A percentile compares a stretch with the other conserved stretches of the same genome.
phyloP scores from a whole-genome alignment of 2,113 vertebrate species.

The Corvus hawaiiensis region DNA sequence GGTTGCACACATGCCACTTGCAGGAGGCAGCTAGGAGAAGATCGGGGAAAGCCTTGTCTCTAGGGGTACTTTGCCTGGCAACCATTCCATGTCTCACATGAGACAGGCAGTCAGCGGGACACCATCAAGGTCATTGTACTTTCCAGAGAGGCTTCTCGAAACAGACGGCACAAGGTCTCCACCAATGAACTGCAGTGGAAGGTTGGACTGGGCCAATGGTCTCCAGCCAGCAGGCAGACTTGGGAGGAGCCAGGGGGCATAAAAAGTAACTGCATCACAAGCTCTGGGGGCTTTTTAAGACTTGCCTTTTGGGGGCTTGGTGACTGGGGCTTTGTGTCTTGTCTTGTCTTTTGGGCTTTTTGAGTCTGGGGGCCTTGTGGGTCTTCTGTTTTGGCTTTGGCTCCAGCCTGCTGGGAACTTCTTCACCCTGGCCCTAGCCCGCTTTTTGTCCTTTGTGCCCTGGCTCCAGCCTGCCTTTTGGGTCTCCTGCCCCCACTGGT shows the following conservation, averaged over 20 bases:
- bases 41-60: not conserved
- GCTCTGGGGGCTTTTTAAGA: no score
- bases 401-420: not conserved
- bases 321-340: not conserved
- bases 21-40: not conserved
- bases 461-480: not conserved
- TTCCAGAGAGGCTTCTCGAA: not conserved
- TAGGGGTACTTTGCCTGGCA: not conserved
- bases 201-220: not conserved
- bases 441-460: not conserved
- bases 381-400: not conserved
- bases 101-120: not conserved
- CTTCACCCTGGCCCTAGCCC: not conserved
- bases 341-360: not conserved
- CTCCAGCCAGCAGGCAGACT: not conserved
- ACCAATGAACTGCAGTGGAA: not conserved
- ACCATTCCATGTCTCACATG: not conserved
- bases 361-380: no score
- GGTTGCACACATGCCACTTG: not conserved
- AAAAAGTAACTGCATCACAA: not conserved
- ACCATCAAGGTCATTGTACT: not conserved
- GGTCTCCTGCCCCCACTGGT: not conserved
- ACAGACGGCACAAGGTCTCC: not conserved
- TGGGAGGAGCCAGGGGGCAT: not conserved
- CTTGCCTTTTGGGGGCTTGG: no score